phyloP scores from a whole-genome alignment of 2,888 invertebrate species.

The Dolichomitus sp. region DNA sequence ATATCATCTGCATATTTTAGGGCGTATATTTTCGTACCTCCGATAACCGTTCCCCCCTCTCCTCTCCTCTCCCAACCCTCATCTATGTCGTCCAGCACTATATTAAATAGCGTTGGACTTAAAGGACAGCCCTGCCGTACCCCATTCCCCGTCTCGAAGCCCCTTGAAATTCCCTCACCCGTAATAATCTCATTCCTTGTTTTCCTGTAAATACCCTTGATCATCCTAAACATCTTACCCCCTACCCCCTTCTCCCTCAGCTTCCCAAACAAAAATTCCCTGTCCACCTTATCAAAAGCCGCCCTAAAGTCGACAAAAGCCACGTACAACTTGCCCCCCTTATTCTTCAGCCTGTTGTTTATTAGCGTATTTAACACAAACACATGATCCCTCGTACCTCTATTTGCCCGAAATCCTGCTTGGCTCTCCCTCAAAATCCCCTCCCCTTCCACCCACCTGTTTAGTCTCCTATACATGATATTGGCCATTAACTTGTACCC shows the following conservation, averaged over 20 bases:
- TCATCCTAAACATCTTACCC: constrained; percentile 55
- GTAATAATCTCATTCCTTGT: constrained; percentile 33
- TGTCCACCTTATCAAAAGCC: constrained; percentile 66
- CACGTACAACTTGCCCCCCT: constrained; percentile 48
- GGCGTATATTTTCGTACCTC: constrained; percentile 33
- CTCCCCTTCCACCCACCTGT: not conserved
- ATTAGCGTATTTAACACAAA: constrained; percentile 54
- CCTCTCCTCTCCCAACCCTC: constrained; percentile 35
- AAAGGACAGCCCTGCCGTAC: constrained; percentile 43
- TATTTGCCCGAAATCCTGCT: constrained; percentile 59
- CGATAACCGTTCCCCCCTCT: constrained; percentile 39
- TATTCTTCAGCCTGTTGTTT: constrained; percentile 44
- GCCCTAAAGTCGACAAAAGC: constrained; percentile 63
- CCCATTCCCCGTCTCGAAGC: constrained; percentile 25
- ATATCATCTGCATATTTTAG: constrained; percentile 58
- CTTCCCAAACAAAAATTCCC: constrained; percentile 60
- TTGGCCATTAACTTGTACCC: constrained; percentile 3
- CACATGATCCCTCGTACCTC: constrained; percentile 62
- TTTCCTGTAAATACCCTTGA: constrained; percentile 52
- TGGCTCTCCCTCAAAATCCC: constrained; percentile 61
- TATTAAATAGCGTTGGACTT: constrained; percentile 39
- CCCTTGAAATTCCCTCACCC: constrained; percentile 1
- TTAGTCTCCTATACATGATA: not conserved
- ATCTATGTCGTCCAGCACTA: constrained; percentile 39
- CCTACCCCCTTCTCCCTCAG: constrained; percentile 49